Evolutionary conservation across 2,888 invertebrate species (phyloP).

Genomic region (Drosophila nr. perissopoda): DNA sequence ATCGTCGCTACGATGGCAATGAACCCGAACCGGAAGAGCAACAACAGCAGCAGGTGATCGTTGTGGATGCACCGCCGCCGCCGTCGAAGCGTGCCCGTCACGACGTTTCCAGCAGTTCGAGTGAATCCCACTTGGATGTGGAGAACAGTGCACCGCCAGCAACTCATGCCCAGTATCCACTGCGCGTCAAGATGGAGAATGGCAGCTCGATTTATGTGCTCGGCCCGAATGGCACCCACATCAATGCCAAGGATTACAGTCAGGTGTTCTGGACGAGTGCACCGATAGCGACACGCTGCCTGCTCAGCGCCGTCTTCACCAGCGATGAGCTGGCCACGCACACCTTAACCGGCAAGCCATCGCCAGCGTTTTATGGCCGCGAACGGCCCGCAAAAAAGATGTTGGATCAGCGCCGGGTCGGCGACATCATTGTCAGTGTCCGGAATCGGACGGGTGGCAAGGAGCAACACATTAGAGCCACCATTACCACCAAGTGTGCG

Average conservation of each 20-base stretch:
- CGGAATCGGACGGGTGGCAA: slow-evolving; percentile 85
- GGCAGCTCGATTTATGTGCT: slow-evolving; percentile 43
- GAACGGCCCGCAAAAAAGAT: slow-evolving; percentile 75
- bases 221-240: slow-evolving; percentile 83
- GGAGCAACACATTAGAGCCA: slow-evolving; percentile 86
- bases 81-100: slow-evolving; percentile 40
- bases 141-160: neutral
- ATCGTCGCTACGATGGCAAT: slow-evolving; percentile 48
- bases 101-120: slow-evolving; percentile 44
- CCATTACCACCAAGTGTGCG: slow-evolving; percentile 87
- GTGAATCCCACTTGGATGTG: slow-evolving; percentile 35
- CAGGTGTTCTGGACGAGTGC: slow-evolving; percentile 86
- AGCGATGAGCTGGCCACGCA: slow-evolving; percentile 87
- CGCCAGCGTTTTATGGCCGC: slow-evolving; percentile 85
- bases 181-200: slow-evolving; percentile 21
- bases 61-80: slow-evolving; percentile 18
- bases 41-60: neutral
- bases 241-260: slow-evolving; percentile 81
- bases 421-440: slow-evolving; percentile 87
- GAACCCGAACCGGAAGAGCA: slow-evolving; percentile 27
- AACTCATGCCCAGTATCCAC: slow-evolving; percentile 33
- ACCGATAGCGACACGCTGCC: slow-evolving; percentile 86
- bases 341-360: slow-evolving; percentile 87
- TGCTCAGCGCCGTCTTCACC: slow-evolving; percentile 86
- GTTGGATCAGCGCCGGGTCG: slow-evolving; percentile 86